Percentiles rank a stretch among this genome's conserved stretches.
Evolutionary conservation across 2,888 invertebrate genomes (phyloP).

Genomic region (Galeruca laticollis): DNA sequence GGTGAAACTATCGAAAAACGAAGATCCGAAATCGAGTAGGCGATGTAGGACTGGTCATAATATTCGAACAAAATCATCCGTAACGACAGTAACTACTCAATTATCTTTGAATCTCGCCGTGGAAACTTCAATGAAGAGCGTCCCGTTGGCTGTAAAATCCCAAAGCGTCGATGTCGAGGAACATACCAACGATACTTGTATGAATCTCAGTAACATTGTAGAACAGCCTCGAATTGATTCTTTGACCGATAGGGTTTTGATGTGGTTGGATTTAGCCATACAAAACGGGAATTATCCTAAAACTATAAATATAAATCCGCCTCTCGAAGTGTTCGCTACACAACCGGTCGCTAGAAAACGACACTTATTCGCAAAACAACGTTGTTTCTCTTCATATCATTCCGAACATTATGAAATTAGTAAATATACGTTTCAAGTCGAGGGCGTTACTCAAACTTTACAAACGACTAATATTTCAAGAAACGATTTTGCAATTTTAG

Average conservation of each 20-base stretch:
- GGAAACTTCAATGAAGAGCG: conserved; percentile 16
- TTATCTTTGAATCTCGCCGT: conserved; percentile 9
- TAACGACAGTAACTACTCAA: conserved; percentile 5
- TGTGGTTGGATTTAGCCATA: conserved; percentile 82
- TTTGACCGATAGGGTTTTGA: conserved; percentile 79
- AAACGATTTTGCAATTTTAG: conserved; percentile 1
- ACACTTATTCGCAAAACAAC: conserved; percentile 28
- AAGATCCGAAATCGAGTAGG: conserved; percentile 6
- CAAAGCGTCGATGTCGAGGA: conserved; percentile 42
- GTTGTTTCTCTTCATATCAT: conserved; percentile 28
- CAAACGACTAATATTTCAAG: conserved; percentile 12
- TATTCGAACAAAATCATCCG: neutral
- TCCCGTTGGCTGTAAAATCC: conserved; percentile 45
- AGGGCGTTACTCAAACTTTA: conserved; percentile 32
- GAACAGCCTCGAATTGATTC: conserved; percentile 58
- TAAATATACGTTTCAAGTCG: conserved; percentile 27
- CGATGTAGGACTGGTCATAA: conserved; percentile 37
- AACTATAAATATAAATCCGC: conserved; percentile 15
- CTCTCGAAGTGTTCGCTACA: conserved; percentile 12
- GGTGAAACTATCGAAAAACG: conserved; percentile 51
- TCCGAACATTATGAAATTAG: neutral
- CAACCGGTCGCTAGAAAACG: conserved; percentile 24
- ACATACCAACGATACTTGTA: conserved; percentile 26
- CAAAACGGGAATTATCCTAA: conserved; percentile 46
- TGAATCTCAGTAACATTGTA: conserved; percentile 31